phyloP scores from a whole-genome alignment of 2,797 vertebrate genomes.

The Arctocebus calabarensis region DNA sequence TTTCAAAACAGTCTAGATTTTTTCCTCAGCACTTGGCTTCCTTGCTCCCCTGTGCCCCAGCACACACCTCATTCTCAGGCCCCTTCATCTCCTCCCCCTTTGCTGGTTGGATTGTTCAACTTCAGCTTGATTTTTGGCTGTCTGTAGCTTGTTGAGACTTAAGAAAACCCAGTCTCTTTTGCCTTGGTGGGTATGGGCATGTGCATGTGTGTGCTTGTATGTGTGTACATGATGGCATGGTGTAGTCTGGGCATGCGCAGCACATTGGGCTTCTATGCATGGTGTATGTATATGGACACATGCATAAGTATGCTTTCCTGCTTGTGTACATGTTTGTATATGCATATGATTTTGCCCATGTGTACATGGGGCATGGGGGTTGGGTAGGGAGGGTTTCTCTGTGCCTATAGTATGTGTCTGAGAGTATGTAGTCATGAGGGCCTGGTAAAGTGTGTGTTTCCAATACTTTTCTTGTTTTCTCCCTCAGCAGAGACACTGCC shows the following conservation, averaged over 20 bases:
- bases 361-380: background rate
- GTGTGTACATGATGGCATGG: background rate
- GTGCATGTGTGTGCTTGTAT: background rate
- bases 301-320: background rate
- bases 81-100: slow-evolving; percentile 61
- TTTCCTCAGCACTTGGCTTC: slow-evolving; percentile 73
- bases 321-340: background rate
- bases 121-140: slow-evolving; percentile 74
- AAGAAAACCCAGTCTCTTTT: slow-evolving; percentile 17
- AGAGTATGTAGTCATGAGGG: background rate
- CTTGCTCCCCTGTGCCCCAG: slow-evolving; percentile 51
- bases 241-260: background rate
- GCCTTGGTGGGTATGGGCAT: background rate
- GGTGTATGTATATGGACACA: background rate
- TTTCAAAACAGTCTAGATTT: slow-evolving; percentile 52
- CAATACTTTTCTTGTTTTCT: background rate
- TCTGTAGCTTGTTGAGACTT: slow-evolving; percentile 73
- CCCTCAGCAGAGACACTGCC: slow-evolving; percentile 39
- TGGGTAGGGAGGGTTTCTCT: background rate
- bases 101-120: slow-evolving; percentile 65
- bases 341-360: background rate
- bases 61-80: slow-evolving; percentile 78
- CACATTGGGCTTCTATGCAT: background rate
- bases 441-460: background rate
- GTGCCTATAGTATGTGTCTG: background rate